A percentile compares a stretch with the other conserved stretches of the same genome.
These are phyloP conservation scores for Apamea crenata DNA, from an alignment of 2,888 invertebrate genomes.

Conservation along the genomic window DNA sequence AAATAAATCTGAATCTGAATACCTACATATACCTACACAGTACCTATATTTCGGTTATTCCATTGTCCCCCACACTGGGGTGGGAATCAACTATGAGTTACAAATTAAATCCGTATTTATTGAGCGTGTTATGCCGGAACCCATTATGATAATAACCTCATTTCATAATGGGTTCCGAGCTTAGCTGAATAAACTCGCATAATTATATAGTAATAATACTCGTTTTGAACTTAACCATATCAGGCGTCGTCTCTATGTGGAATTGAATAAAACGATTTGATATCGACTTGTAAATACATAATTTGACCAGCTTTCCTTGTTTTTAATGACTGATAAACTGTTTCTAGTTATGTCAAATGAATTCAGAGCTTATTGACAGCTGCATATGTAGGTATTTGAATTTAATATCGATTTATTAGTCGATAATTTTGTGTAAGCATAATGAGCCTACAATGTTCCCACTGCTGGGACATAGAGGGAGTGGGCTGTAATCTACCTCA, in stretches of 20 bases:
- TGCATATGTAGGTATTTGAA: background rate
- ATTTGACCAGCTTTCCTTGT: background rate
- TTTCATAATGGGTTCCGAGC: too few species aligned
- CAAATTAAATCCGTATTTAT: slow-evolving; percentile 26
- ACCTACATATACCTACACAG: too few species aligned
- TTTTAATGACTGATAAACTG: background rate
- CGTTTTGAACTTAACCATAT: background rate
- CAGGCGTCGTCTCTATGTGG: background rate
- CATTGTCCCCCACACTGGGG: too few species aligned
- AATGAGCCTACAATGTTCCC: too few species aligned
- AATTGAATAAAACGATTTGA: background rate
- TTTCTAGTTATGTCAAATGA: background rate
- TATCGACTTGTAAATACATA: background rate
- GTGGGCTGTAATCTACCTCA: too few species aligned
- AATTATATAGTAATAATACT: slow-evolving; percentile 1
- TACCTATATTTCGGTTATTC: too few species aligned
- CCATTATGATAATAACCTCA: slow-evolving; percentile 40
- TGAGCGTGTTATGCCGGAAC: slow-evolving; percentile 12
- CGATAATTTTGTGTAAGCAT: background rate
- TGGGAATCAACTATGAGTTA: slow-evolving; percentile 8
- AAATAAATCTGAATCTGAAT: too few species aligned
- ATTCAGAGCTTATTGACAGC: background rate
- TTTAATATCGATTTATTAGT: background rate
- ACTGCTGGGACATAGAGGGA: too few species aligned
- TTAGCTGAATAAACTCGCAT: background rate